Evolutionary conservation across 2,888 invertebrate genomes (phyloP).

Genomic region (Augochlorella aurata): DNA sequence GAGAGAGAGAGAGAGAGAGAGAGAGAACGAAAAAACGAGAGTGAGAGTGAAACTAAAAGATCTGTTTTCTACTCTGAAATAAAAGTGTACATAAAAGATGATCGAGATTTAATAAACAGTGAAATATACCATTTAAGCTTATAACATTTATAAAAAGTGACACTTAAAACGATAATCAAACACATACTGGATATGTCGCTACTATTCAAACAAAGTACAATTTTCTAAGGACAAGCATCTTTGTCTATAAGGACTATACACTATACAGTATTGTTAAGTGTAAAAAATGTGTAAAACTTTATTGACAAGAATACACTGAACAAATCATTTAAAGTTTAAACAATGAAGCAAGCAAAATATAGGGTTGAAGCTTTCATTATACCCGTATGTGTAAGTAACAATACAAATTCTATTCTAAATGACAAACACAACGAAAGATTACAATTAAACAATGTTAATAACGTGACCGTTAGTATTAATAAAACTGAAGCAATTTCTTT

Average conservation of each 20-base stretch:
- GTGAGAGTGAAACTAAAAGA: neutral
- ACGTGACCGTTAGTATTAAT: neutral
- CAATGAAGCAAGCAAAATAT: constrained; percentile 64
- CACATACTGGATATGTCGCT: neutral
- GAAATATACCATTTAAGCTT: neutral
- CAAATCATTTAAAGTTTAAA: constrained; percentile 4
- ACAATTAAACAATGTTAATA: constrained; percentile 24
- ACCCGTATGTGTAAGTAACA: constrained; percentile 57
- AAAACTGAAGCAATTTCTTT: neutral
- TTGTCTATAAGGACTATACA: neutral
- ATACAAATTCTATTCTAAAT: constrained; percentile 40
- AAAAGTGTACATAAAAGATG: neutral
- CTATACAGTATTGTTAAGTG: neutral
- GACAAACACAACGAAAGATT: constrained; percentile 68
- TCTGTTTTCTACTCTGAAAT: neutral
- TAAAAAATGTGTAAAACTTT: neutral
- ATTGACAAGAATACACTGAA: neutral
- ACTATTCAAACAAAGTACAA: neutral
- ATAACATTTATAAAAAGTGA: neutral
- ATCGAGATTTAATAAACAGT: neutral
- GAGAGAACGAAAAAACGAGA: no score
- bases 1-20: neutral
- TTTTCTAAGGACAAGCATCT: neutral
- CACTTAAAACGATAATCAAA: neutral
- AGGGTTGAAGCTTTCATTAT: constrained; percentile 75